Base-by-base conservation (phyloP, 2,113 vertebrate genomes). In the Phyllopteryx taeniolatus region DNA sequence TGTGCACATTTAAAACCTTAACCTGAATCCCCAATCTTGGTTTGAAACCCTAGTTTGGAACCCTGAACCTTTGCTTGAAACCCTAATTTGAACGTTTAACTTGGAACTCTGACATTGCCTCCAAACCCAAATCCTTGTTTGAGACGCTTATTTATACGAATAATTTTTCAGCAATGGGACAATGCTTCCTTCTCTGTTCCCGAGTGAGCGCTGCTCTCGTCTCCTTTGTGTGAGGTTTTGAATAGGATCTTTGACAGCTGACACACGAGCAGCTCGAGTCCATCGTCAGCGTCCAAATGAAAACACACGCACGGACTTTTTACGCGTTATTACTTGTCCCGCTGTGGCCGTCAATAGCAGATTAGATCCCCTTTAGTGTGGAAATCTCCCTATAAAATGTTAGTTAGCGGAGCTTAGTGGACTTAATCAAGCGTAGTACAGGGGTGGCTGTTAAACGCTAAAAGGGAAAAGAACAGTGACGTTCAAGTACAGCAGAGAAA, bases 361-460 rank as follows among this genome's bases (percentile, higher is more conserved):
- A 61, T 61, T 17, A 80, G 67, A 79, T 77, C 78, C 65, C 15
- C 27, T 72, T 76, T 51, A 65, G 66, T 67, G 49, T 61, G 46
- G 59, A 79, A 75, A 73, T 73, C 66, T 62, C 42, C 42, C 64
- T 2, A 66, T 68, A 68, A 75, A 78, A 71, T 19, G 12, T 61
- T 22, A 67, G 68, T 67, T 67, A 70, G 61, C 20, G 67, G 65
- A 62, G 68, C 61, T 59, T 68, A 61, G 68, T 79, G 68, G 80
- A 79, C 75, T 77, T 72, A 79, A 81, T 79, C 78, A 75, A 70
- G 49, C 72, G 68, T 66, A 54, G 49, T 72, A 49, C 64, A 61
- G 47, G 80, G 43, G 68, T 67, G 68, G 56, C 67, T 17, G 35
- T 71, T 72, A 82, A 72, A 77, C 62, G 19, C 72, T 66, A 56